These are phyloP conservation scores for Taphrorychus bicolor DNA, from an alignment of 2,888 invertebrate species.

Conservation along the genomic window DNA sequence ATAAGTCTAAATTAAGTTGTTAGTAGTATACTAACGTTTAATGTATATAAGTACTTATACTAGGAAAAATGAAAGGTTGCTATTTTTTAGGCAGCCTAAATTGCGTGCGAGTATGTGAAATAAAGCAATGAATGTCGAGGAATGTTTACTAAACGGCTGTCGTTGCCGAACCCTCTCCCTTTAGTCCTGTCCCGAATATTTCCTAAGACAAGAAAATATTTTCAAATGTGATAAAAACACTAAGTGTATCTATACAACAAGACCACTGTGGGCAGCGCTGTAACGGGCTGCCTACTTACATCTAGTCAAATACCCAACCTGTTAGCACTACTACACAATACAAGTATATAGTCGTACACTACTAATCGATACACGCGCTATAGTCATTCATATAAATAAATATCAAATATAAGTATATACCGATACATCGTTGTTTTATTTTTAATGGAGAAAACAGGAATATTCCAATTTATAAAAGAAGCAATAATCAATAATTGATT, in stretches of 20 bases:
- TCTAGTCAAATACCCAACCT: conserved; percentile 49
- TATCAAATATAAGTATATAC: conserved; percentile 52
- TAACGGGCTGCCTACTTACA: conserved; percentile 20
- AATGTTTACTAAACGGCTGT: conserved; percentile 29
- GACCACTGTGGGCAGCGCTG: conserved; percentile 51
- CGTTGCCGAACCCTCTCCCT: conserved; percentile 32
- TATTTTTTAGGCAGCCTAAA: conserved; percentile 39
- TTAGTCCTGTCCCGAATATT: conserved; percentile 26
- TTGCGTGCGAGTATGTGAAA: conserved; percentile 17
- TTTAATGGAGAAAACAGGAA: not conserved
- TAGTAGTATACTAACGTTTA: not conserved
- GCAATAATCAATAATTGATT: too few relatives aligned
- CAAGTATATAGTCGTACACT: conserved; percentile 56
- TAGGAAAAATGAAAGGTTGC: conserved; percentile 15
- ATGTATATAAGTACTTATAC: conserved; percentile 1
- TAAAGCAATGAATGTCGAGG: conserved; percentile 10
- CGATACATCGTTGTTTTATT: not conserved
- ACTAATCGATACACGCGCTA: conserved; percentile 60
- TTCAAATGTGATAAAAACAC: conserved; percentile 56
- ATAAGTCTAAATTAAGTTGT: not conserved
- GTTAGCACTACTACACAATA: conserved; percentile 57
- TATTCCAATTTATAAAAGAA: not conserved
- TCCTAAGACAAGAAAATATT: conserved; percentile 54
- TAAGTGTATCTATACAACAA: conserved; percentile 38
- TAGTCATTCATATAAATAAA: conserved; percentile 58